Conservation (phyloP, 2,888 invertebrate species). For the Pseudoips prasinana region DNA sequence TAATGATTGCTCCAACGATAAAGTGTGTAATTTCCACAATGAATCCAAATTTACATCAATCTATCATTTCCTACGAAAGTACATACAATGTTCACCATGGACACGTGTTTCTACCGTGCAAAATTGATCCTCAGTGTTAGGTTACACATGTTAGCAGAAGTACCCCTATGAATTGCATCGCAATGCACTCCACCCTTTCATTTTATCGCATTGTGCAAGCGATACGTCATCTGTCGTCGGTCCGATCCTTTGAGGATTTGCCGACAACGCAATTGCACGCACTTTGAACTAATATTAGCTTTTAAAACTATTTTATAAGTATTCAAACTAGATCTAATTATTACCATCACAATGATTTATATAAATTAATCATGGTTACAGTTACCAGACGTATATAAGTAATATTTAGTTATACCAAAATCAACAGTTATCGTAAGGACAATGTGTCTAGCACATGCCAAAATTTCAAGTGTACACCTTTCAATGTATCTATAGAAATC, state of each 20-base stretch:
- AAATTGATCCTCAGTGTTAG: slow-evolving; percentile 58
- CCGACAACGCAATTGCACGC: slow-evolving; percentile 49
- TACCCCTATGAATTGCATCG: slow-evolving; percentile 78
- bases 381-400: too few species aligned
- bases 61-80: slow-evolving; percentile 22
- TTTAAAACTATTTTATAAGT: too few species aligned
- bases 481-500: slow-evolving; percentile 54
- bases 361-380: too few species aligned
- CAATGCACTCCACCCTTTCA: slow-evolving; percentile 76
- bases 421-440: slow-evolving; percentile 15
- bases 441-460: slow-evolving; percentile 48
- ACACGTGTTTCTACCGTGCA: slow-evolving; percentile 59
- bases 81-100: slow-evolving; percentile 11
- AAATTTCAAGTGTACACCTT: slow-evolving; percentile 58
- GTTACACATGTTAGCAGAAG: slow-evolving; percentile 64
- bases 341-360: too few species aligned
- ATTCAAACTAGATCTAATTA: too few species aligned
- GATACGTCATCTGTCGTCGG: slow-evolving; percentile 72
- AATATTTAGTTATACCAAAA: not conserved
- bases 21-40: too few species aligned
- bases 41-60: slow-evolving; percentile 15
- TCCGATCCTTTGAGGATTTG: slow-evolving; percentile 61
- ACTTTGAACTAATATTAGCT: too few species aligned
- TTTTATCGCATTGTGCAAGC: slow-evolving; percentile 69
- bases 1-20: too few species aligned